Evolutionary conservation across 2,888 invertebrate species (phyloP), one percentile per base, ranked within the genome.

Genomic region (Sarcophaga variegata): DNA sequence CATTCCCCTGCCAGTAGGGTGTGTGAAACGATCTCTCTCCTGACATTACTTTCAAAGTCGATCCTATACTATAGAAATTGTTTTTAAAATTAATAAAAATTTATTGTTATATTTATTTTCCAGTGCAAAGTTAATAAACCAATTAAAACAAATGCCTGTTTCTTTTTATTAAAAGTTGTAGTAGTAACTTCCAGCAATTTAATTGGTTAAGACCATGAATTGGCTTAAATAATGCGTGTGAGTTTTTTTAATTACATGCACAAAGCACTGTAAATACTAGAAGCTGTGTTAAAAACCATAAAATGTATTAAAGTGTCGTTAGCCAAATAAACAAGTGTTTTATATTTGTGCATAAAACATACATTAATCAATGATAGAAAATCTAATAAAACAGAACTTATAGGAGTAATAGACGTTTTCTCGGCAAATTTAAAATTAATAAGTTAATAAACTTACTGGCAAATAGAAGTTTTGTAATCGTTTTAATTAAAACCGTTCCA

Each of bases 151-250:
- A 17, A 67, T 17, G 37, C 45, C 17, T 37, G n/a, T n/a, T 17
- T 54, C 54, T 54, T 54, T 54, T 54, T 54, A 64, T 64, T 27
- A 6, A 37, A 37, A 67, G 20, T 37, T 66, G 27, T 66, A 66
- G n/a, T 45, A 45, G 10, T 54, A 10, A 37, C 37, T 37, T 67
- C 17, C 17, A 67, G 37, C n/a, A 27, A 67, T 37, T 45, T 67
- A 37, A 67, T 67, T 67, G 66, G 66, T 27, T 37, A 66, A 66
- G 66, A 37, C 25, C 64, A 64, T 2, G 12, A 27, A 27, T 64
- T 25, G 22, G 17, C 6, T 64, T 17, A 64, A 64, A 17, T 64
- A 27, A 64, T 67, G 66, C 66, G 66, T 67, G n/a, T 17, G 45
- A n/a, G n/a, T 37, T 37, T 45, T 45, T 37, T 17, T 67, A 37